These are phyloP conservation scores for Sycobia sp. DNA, from an alignment of 1,140 invertebrate species.

Conservation along the genomic window DNA sequence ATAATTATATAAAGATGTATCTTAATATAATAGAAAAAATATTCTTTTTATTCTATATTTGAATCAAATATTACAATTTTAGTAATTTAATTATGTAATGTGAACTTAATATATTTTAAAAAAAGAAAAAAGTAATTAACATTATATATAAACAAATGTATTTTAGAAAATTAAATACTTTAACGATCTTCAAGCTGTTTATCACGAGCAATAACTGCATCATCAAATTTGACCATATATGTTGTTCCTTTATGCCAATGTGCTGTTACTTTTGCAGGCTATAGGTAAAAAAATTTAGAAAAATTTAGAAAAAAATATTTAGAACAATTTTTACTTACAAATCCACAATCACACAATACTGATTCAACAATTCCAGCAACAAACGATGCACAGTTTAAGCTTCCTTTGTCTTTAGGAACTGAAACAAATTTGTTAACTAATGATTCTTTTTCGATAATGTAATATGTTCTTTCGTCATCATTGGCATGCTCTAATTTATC, in stretches of 20 bases:
- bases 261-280: conserved; percentile 95
- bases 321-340: conserved; percentile 75
- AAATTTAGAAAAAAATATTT: not conserved
- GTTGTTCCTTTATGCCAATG: conserved; percentile 99
- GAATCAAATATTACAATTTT: no score
- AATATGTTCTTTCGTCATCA: conserved; percentile 97
- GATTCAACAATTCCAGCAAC: conserved; percentile 98
- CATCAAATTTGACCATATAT: conserved; percentile 99
- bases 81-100: not conserved
- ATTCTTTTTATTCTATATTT: not conserved
- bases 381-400: conserved; percentile 97
- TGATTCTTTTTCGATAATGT: conserved; percentile 98
- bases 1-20: not conserved
- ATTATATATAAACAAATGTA: not conserved
- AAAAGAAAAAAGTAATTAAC: not conserved
- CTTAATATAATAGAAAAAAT: not conserved
- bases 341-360: conserved; percentile 90
- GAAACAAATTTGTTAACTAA: conserved; percentile 97
- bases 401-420: conserved; percentile 96
- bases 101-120: not conserved
- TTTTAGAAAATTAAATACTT: conserved; percentile 23
- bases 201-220: conserved; percentile 89
- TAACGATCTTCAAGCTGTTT: conserved; percentile 87
- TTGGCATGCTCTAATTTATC: conserved; percentile 98
- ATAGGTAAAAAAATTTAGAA: conserved; percentile 54